Base-by-base conservation (phyloP, 2,888 invertebrate genomes). In the Papilio gigon region DNA sequence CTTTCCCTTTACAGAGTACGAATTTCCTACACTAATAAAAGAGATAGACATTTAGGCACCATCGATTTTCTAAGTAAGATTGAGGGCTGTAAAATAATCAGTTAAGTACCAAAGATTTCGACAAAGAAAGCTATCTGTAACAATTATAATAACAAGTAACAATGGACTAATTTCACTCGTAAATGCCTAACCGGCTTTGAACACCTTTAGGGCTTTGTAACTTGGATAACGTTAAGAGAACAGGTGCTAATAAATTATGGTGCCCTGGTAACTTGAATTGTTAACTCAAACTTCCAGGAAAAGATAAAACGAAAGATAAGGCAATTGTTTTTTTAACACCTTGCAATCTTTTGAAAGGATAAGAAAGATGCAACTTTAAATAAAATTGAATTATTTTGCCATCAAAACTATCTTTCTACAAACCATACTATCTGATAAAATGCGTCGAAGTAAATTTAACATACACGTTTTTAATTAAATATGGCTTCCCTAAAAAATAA, bases 161-260 rank as follows among this genome's bases (percentile, higher is more conserved):
- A 67, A 67, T 62, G 42, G 17, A 25, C 44, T 68, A 58, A 64
- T 68, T 68, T 64, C 59, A 37, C 64, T 59, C 58, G 40, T 68
- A 58, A 68, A 64, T 47, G 59, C 40, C 47, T 14, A 44, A 47
- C 37, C 22, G 64, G 59, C 63, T 64, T 64, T 59, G 11, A 25
- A 59, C 68, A 68, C 68, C 64, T 68, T 68, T 47, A 35, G 11
- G 20, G 59, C 65, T 64, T 68, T 68, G 58, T 63, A 58, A 37
- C 63, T 35, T 44, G 27, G 68, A 59, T 58, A 62, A 33, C 40
- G 47, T 50, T 47, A 64, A 59, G 33, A 58, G 58, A 59, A 47
- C 59, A 68, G 59, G 64, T 64, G 68, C 59, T 64, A 59, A 64
- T 63, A 64, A 68, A 68, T 68, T 68, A 64, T 30, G 68, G n/a